Evolutionary conservation across 35 echinoderm and acorn worm genomes (phyloP).

Genomic region (Diadema setosum): DNA sequence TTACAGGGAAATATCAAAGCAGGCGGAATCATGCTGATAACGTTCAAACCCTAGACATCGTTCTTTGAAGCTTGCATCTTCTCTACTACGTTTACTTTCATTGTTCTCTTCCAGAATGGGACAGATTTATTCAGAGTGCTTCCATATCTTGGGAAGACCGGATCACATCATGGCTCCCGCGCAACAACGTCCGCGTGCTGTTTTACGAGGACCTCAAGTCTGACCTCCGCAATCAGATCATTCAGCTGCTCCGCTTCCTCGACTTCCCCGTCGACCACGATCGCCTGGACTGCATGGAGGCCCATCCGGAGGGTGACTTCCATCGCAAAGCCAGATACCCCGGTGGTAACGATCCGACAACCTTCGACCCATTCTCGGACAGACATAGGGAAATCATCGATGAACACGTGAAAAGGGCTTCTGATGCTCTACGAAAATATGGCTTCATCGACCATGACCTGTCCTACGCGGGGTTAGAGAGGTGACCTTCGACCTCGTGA

Average conservation of each 20-base stretch:
- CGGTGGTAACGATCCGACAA: neutral
- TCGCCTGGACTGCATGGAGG: slow-evolving; percentile 5
- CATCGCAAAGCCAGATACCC: slow-evolving; percentile 19
- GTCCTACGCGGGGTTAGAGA: neutral
- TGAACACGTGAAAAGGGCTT: neutral
- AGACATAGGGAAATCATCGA: neutral
- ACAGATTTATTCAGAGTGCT: slow-evolving; percentile 3
- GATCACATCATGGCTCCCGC: neutral
- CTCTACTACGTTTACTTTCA: neutral
- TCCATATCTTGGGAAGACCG: slow-evolving; percentile 1
- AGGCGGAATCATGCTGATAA: too few relatives aligned
- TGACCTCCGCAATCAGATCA: neutral
- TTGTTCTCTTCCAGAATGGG: slow-evolving; percentile 3
- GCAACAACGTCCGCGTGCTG: neutral
- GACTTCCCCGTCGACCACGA: neutral
- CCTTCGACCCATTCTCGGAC: slow-evolving; percentile 11
- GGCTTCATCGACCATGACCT: neutral
- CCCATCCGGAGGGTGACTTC: slow-evolving; percentile 30
- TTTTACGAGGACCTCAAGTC: slow-evolving; percentile 32
- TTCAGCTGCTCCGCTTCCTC: neutral
- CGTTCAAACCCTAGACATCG: too few relatives aligned
- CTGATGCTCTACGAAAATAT: neutral
- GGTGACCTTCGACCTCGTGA: too few relatives aligned
- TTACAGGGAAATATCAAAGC: too few relatives aligned
- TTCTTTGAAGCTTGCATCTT: too few relatives aligned